Evolutionary conservation across 1,140 invertebrate species (phyloP).

Genomic region (Lutraria rhynchaena): DNA sequence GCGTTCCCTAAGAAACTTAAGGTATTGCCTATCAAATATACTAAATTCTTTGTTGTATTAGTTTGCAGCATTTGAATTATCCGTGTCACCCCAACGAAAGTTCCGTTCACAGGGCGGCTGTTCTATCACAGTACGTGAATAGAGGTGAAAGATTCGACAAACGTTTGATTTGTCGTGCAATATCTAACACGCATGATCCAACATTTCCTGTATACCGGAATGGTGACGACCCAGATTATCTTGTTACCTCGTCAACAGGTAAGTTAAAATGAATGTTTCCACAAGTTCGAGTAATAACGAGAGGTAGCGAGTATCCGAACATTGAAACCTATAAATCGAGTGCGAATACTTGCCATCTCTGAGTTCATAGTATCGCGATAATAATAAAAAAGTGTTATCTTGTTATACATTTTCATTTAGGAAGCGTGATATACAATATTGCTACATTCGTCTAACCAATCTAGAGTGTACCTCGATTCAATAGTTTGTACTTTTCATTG

Average conservation of each 20-base stretch:
- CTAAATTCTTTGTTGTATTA: constrained; percentile 1
- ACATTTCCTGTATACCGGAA: constrained; percentile 39
- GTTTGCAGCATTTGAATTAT: constrained; percentile 29
- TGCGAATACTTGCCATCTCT: neutral
- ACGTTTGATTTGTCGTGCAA: neutral
- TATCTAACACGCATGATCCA: constrained; percentile 16
- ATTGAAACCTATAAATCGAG: neutral
- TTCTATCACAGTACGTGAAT: constrained; percentile 26
- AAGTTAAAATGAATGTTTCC: neutral
- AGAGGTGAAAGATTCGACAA: neutral
- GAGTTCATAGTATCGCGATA: neutral
- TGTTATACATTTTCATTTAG: neutral
- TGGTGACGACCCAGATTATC: constrained; percentile 19
- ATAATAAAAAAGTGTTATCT: neutral
- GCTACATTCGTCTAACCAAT: too few species aligned
- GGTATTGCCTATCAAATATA: too few species aligned
- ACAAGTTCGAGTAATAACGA: neutral
- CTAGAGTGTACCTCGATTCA: too few species aligned
- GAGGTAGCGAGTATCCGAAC: neutral
- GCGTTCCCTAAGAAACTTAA: too few species aligned
- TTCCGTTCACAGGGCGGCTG: constrained; percentile 17
- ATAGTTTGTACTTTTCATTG: too few species aligned
- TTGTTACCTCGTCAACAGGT: constrained; percentile 17
- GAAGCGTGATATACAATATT: too few species aligned
- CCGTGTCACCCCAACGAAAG: constrained; percentile 41